Percentiles rank a stretch among this genome's conserved stretches.
These are phyloP conservation scores for Araneus ventricosus DNA, from an alignment of 1,140 invertebrate species.

Conservation along the genomic window DNA sequence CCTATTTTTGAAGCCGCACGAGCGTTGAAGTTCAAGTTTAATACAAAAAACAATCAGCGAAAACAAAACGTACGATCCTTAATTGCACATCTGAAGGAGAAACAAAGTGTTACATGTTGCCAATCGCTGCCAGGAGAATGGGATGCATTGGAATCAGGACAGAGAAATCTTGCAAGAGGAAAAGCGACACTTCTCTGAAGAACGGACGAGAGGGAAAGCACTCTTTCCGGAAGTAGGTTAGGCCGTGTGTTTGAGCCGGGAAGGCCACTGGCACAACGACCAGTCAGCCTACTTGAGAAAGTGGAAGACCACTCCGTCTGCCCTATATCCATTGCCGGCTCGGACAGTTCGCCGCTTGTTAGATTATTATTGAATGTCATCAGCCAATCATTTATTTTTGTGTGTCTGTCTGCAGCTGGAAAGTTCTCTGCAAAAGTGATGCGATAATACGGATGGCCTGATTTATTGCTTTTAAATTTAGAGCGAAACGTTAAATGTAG, in stretches of 20 bases:
- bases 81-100: too few species aligned
- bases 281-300: conserved; percentile 57
- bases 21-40: too few species aligned
- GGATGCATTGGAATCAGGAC: neutral
- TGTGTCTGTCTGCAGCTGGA: neutral
- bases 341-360: neutral
- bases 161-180: neutral
- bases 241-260: neutral
- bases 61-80: too few species aligned
- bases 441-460: neutral
- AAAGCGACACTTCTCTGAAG: neutral
- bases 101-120: too few species aligned
- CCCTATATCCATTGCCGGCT: neutral
- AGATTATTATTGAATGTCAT: too few species aligned
- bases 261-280: conserved; percentile 58
- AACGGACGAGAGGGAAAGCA: neutral
- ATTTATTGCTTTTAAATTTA: neutral
- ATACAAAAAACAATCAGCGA: too few species aligned
- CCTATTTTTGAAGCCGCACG: too few species aligned
- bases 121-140: neutral
- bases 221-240: conserved; percentile 41
- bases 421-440: neutral
- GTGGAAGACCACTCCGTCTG: neutral
- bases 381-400: neutral
- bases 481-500: neutral